Base-by-base conservation (phyloP, 2,113 vertebrate genomes). In the Buteo buteo region DNA sequence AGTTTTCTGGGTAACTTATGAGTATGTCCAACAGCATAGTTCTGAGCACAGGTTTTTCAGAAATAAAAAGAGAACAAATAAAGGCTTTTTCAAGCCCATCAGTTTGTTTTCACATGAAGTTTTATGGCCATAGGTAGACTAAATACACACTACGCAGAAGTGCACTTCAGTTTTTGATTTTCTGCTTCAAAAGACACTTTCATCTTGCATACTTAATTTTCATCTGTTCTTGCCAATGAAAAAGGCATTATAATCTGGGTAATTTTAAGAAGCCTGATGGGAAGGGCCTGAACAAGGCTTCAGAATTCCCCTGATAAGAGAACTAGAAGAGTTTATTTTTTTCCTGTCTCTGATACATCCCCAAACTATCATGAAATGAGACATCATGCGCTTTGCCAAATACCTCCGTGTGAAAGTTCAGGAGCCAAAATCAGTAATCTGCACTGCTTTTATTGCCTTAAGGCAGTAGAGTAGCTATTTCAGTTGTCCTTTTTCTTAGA, bases 151-250 rank as follows among this genome's bases (percentile, higher is more conserved):
- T 80, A 24, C 17, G 87, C n/a, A 57, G 73, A 93, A 91, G 66
- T 61, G 49, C 40, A n/a, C 22, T 91, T 90, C 36, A 65, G 28
- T 57, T 92, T 96, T 86, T 88, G 24, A 86, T 90, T 82, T 80
- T 93, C 66, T 5, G 11, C 74, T 95, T 97, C 87, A 90, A 85
- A 89, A 85, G 69, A 25, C 29, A 50, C 84, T 96, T 95, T 90
- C 44, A 91, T 96, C 92, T 94, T 70, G 44, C 36, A 65, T 31
- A 32, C 17, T 62, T 72, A 86, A 61, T 95, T 96, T 92, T 78
- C 62, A 42, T 80, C 44, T 57, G 34, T 65, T 93, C 59, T 83
- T 89, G 76, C 25, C 32, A 73, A 38, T 50, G 42, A 70, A 86
- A 89, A 71, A 49, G 13, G 11, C 47, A 89, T 64, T 91, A 59